Evolutionary conservation across 2,797 vertebrate species (phyloP), one percentile per base, ranked within the genome.

Genomic region (Oreonectes daqikongensis): DNA sequence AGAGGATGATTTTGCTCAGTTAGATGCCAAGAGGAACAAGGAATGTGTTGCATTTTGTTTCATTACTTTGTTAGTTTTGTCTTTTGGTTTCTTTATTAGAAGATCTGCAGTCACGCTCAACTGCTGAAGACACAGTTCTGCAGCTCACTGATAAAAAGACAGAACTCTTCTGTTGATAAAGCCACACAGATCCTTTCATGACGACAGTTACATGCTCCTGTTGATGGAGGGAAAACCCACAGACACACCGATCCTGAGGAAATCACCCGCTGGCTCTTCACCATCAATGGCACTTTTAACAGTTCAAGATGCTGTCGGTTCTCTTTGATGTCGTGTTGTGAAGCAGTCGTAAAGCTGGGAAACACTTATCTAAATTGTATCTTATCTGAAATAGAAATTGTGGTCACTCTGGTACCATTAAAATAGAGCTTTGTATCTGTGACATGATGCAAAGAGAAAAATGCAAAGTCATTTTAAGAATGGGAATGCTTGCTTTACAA

Each of bases 101-200:
- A 57, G 61, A 72, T 63, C 71, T 77, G 48, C 69, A 74, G 71
- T 82, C 67, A 40, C 68, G 64, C 50, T 76, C 65, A 79, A 73
- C 55, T 44, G 15, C 10, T 42, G 18, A 67, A 81, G 35, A 79
- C 79, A 79, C 68, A 69, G 67, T 80, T 79, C 81, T 82, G 76
- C 57, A 12, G 52, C 18, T n/a, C 26, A 70, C 77, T 80, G 81
- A 85, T 84, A 81, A 81, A 78, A 61, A 59, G 55, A 69, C 44
- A 20, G 46, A 78, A 77, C 32, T 52, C 69, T 63, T 52, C 59
- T 63, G 42, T 75, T 84, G 85, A 55, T 82, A 79, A 84, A 79
- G 71, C 32, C 38, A 75, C 64, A 66, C 69, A 28, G 50, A 60
- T 55, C 48, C 24, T 66, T 68, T 69, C 44, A 38, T 63, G 67